Base-by-base conservation (phyloP, 1,140 invertebrate genomes). In the Mya arenaria region DNA sequence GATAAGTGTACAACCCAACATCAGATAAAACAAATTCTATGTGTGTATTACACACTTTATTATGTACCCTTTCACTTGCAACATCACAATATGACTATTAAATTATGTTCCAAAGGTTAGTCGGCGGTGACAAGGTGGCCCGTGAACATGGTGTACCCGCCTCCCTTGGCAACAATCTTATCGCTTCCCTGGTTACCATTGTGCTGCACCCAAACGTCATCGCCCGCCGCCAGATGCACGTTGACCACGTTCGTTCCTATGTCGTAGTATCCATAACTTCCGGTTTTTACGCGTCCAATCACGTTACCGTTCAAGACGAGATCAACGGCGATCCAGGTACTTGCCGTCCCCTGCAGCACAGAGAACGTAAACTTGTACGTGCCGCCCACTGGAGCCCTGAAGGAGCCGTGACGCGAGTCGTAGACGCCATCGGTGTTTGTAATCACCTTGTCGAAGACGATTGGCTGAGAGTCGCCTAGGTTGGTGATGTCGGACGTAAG, bases 361-460 rank as follows among this genome's bases (percentile, higher is more conserved):
- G 75, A 79, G 34, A 79, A 79, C 10, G 63, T 37, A 32, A 79
- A 79, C 25, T 79, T 79, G 52, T 79, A 79, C n/a, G 75, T 79
- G 13, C 75, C 75, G 8, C 60, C 65, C 28, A 79, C 75, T 15
- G 75, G 75, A 30, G 75, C 75, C 8, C 75, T 34, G 52, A 79
- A 79, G 3, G 63, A 6, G 25, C 75, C 75, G 34, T 79, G 75
- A 1, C 75, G 44, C 19, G 23, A 2, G 36, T 79, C 75, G 58
- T 79, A 79, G 5, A 36, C 75, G 3, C 48, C 44, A n/a, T 52
- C 65, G 4, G 58, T 44, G 37, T 79, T 79, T 5, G 75, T 79
- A 36, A 69, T 79, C 4, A 79, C 65, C 19, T 69, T 79, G 63
- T 79, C 75, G 36, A 39, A 81, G 8, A 81, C 39, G 32, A 81